Evolutionary conservation across 2,113 vertebrate genomes (phyloP).

Genomic region (Leucosticte australis): DNA sequence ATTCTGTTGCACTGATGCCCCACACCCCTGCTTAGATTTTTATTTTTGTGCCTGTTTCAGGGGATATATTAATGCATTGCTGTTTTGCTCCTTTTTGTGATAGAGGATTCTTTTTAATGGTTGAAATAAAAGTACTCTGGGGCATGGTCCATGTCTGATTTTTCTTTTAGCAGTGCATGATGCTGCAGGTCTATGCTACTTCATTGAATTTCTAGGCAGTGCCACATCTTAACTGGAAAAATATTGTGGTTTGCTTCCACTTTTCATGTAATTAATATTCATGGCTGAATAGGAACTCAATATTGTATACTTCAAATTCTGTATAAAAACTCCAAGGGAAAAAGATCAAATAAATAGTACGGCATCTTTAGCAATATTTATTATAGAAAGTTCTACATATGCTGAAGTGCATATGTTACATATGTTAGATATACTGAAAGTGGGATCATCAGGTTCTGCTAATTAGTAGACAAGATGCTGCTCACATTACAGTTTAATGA

Average conservation of each 20-base stretch:
- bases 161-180: not conserved
- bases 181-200: not conserved
- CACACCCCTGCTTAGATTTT: not conserved
- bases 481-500: constrained; percentile 61
- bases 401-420: constrained; percentile 10
- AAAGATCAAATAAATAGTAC: constrained; percentile 3
- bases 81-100: not conserved
- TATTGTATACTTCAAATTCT: not conserved
- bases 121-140: not conserved
- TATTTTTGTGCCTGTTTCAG: not conserved
- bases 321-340: not conserved
- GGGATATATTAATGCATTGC: not conserved
- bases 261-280: not conserved
- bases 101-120: not conserved
- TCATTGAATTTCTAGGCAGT: not conserved
- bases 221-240: not conserved
- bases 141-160: not conserved
- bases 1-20: not conserved
- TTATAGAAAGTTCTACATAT: constrained; percentile 20
- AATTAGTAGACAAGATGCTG: constrained; percentile 53
- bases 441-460: constrained; percentile 50
- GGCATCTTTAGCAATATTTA: constrained; percentile 40
- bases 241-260: not conserved
- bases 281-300: not conserved
- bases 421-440: constrained; percentile 12